Conservation (phyloP, 2,797 vertebrate species). For the Neosilurus hyrtlii region DNA sequence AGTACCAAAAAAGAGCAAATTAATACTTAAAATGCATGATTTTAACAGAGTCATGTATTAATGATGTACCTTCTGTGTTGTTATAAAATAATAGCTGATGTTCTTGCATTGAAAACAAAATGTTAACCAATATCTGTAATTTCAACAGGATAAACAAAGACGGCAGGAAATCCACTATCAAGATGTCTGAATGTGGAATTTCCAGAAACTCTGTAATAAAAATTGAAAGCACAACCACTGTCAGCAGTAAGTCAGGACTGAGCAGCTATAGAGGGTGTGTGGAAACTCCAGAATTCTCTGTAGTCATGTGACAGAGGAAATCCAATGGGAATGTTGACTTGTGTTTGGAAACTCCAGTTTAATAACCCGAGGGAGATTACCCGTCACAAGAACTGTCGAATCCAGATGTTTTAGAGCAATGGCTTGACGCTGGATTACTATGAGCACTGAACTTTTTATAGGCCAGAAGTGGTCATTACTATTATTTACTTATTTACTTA, state of each 20-base stretch:
- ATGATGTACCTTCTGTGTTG: neutral
- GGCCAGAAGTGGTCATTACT: neutral
- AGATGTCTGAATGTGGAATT: slow-evolving; percentile 13
- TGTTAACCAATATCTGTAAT: neutral
- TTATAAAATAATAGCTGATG: neutral
- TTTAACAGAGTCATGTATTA: neutral
- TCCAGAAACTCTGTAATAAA: neutral
- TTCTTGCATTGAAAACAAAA: neutral
- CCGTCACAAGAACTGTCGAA: neutral
- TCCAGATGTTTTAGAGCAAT: slow-evolving; percentile 9
- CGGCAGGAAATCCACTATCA: slow-evolving; percentile 52
- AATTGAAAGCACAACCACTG: neutral
- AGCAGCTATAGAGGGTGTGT: neutral
- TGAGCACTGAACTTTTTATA: slow-evolving; percentile 14
- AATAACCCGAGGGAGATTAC: neutral
- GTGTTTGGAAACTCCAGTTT: slow-evolving; percentile 32
- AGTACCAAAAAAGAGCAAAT: neutral
- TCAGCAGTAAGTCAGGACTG: neutral
- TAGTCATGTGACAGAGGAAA: slow-evolving; percentile 32
- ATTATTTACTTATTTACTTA: neutral
- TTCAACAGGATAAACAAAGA: slow-evolving; percentile 65
- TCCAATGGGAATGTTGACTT: slow-evolving; percentile 23
- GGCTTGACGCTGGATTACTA: neutral
- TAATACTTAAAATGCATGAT: neutral
- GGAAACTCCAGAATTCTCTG: slow-evolving; percentile 17